A percentile compares a stretch with the other conserved stretches of the same genome.
Evolutionary conservation across 2,797 vertebrate genomes (phyloP).

Genomic region (Cuniculus paca): DNA sequence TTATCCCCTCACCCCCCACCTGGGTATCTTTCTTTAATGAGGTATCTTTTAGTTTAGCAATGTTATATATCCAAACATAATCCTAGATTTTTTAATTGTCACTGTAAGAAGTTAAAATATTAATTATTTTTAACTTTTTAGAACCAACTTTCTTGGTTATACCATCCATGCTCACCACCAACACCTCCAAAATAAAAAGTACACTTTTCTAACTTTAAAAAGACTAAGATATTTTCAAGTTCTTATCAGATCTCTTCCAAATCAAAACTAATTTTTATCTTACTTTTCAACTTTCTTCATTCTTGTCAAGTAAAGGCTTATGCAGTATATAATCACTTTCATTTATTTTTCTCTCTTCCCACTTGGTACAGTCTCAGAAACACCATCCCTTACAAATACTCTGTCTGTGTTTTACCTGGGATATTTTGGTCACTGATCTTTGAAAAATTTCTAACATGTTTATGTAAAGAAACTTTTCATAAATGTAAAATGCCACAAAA

Average conservation of each 20-base stretch:
- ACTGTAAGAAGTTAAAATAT: slow-evolving; percentile 25
- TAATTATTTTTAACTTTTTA: background rate
- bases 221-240: background rate
- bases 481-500: slow-evolving; percentile 26
- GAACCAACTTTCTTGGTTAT: background rate
- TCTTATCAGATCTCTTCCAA: background rate
- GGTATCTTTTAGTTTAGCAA: background rate
- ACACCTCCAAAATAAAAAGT: background rate
- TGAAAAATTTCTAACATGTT: slow-evolving; percentile 20
- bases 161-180: background rate
- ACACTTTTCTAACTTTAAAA: slow-evolving; percentile 14
- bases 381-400: background rate
- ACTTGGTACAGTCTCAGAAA: background rate
- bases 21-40: slow-evolving; percentile 39
- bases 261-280: slow-evolving; percentile 10
- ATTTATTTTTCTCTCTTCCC: slow-evolving; percentile 40
- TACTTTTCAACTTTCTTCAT: background rate
- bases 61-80: background rate
- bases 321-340: background rate
- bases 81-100: background rate
- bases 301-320: slow-evolving; percentile 1
- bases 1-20: background rate
- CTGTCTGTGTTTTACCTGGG: background rate
- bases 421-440: background rate
- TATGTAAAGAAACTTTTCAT: background rate